Percentiles rank a stretch among this genome's conserved stretches.
phyloP scores from a whole-genome alignment of 2,888 invertebrate species.

The Hyppa rectilinea region DNA sequence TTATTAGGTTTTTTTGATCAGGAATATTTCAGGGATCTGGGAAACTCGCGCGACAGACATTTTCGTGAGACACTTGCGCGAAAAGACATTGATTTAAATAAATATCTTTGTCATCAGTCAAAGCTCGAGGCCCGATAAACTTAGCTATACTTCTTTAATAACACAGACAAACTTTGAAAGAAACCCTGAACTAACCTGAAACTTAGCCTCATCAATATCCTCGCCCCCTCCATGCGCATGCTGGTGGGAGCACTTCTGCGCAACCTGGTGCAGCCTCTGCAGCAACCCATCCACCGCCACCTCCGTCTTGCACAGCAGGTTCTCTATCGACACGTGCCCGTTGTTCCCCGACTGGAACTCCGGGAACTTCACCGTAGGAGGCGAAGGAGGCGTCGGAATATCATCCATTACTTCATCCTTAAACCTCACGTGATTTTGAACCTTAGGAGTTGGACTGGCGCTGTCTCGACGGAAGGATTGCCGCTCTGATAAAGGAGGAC shows the following conservation, averaged over 20 bases:
- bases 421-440: constrained; percentile 87
- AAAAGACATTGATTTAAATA: too few relatives aligned
- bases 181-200: constrained; percentile 89
- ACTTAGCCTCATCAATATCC: constrained; percentile 94
- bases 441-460: constrained; percentile 82
- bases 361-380: constrained; percentile 84
- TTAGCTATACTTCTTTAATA: not conserved
- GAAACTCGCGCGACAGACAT: too few relatives aligned
- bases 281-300: constrained; percentile 93
- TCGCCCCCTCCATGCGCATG: constrained; percentile 94
- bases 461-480: constrained; percentile 79
- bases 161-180: not conserved
- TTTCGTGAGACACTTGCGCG: too few relatives aligned
- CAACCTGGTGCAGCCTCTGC: constrained; percentile 93
- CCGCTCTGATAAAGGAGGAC: constrained; percentile 81
- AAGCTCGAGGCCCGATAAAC: not conserved
- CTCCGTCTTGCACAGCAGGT: constrained; percentile 92
- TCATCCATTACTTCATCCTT: constrained; percentile 86
- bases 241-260: constrained; percentile 93
- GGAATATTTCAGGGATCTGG: too few relatives aligned
- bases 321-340: constrained; percentile 91
- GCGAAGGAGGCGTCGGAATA: constrained; percentile 87
- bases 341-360: constrained; percentile 87
- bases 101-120: not conserved
- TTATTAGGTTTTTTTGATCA: not conserved